Percentiles rank a stretch among this genome's conserved stretches.
These are phyloP conservation scores for Halesus radiatus DNA, from an alignment of 1,140 invertebrate genomes.

Conservation along the genomic window DNA sequence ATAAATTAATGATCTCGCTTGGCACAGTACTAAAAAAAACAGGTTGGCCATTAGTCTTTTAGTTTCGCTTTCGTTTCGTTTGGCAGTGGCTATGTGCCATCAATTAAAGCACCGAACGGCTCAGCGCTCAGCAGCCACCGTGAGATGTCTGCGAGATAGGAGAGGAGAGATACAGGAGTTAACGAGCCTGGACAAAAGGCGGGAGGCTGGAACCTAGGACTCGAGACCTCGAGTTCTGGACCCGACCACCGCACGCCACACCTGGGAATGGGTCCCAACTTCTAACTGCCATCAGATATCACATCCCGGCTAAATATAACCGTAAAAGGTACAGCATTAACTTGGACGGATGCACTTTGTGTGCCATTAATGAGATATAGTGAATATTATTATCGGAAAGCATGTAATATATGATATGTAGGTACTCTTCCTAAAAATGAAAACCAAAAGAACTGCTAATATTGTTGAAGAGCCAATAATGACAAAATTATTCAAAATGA, in stretches of 20 bases:
- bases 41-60: conserved; percentile 15
- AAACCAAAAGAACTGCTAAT: no score
- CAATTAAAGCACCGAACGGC: neutral
- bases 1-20: conserved; percentile 26
- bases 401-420: no score
- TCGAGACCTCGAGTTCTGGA: neutral
- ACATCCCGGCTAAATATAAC: conserved; percentile 2
- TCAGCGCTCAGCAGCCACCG: neutral
- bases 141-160: conserved; percentile 23
- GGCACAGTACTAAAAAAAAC: neutral
- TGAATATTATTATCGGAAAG: no score
- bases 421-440: no score
- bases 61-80: conserved; percentile 22
- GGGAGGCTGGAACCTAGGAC: neutral
- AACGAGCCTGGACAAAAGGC: neutral
- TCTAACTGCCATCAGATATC: conserved; percentile 6
- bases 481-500: no score
- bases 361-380: neutral
- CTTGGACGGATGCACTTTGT: neutral
- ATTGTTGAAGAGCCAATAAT: no score
- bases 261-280: neutral
- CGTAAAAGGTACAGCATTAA: neutral
- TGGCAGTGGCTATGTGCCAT: conserved; percentile 13
- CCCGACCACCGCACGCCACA: neutral
- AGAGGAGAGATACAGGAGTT: neutral